Conservation (phyloP, 2,888 invertebrate species). For the Schizotus pectinicornis region DNA sequence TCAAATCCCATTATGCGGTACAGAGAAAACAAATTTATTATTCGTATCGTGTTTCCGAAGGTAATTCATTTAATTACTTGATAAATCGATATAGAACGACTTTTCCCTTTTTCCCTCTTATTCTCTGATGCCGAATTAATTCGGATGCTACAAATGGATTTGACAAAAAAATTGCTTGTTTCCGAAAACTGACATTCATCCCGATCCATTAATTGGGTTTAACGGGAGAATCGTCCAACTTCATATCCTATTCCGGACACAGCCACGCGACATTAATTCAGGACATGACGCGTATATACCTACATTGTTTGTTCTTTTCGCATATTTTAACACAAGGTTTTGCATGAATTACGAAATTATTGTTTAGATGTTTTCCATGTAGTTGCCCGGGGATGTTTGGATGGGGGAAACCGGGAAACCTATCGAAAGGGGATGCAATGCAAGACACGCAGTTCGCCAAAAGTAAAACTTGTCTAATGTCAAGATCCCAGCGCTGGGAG, state of each 20-base stretch:
- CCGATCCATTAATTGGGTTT: slow-evolving; percentile 21
- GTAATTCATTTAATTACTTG: slow-evolving; percentile 30
- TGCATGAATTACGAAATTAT: slow-evolving; percentile 3
- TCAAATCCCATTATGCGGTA: slow-evolving; percentile 27
- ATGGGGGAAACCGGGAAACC: slow-evolving; percentile 11
- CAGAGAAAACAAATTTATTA: slow-evolving; percentile 28
- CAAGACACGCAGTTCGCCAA: slow-evolving; percentile 31
- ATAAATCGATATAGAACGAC: slow-evolving; percentile 26
- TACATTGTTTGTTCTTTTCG: too few species aligned
- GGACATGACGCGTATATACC: slow-evolving; percentile 1
- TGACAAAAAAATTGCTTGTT: slow-evolving; percentile 25
- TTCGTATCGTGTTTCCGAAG: slow-evolving; percentile 29
- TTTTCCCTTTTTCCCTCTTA: slow-evolving; percentile 20
- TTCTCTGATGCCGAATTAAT: slow-evolving; percentile 24
- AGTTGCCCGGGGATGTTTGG: slow-evolving; percentile 2
- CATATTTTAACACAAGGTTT: too few species aligned
- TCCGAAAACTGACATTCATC: slow-evolving; percentile 19
- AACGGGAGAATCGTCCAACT: slow-evolving; percentile 7
- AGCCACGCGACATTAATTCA: slow-evolving; percentile 12
- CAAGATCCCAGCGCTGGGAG: slow-evolving; percentile 26
- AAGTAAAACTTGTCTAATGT: slow-evolving; percentile 33
- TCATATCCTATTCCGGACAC: slow-evolving; percentile 12
- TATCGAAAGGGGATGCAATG: slow-evolving; percentile 20
- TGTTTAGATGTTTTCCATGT: slow-evolving; percentile 8
- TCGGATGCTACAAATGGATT: slow-evolving; percentile 26